Conservation (phyloP, 1,140 invertebrate genomes). For the Penaeus japonicus region DNA sequence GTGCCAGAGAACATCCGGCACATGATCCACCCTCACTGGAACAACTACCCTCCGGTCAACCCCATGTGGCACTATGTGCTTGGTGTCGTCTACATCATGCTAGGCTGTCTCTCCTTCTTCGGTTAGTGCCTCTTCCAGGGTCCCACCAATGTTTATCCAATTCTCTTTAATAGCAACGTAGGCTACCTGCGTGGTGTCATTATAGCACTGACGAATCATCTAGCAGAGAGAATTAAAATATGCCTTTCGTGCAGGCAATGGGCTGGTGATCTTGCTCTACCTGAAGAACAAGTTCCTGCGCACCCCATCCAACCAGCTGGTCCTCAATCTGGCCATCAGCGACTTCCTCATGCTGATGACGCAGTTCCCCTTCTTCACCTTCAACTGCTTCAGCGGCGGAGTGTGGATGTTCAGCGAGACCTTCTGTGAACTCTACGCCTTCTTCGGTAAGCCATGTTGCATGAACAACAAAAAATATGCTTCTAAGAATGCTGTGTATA, state of each 20-base stretch:
- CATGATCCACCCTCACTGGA: slow-evolving; percentile 61
- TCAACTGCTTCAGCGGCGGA: slow-evolving; percentile 73
- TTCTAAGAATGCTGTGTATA: too few relatives aligned
- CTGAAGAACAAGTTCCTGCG: slow-evolving; percentile 77
- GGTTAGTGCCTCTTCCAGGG: too few relatives aligned
- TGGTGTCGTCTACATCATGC: slow-evolving; percentile 64
- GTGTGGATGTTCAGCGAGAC: slow-evolving; percentile 69
- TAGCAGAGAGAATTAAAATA: too few relatives aligned
- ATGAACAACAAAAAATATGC: too few relatives aligned
- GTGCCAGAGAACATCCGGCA: slow-evolving; percentile 52
- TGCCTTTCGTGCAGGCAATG: slow-evolving; percentile 71
- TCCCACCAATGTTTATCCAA: too few relatives aligned
- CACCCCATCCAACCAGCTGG: slow-evolving; percentile 83
- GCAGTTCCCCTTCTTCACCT: slow-evolving; percentile 78
- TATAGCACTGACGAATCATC: too few relatives aligned
- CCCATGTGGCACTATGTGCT: slow-evolving; percentile 64
- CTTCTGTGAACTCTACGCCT: slow-evolving; percentile 81
- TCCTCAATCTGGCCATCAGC: slow-evolving; percentile 85
- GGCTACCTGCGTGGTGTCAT: too few relatives aligned
- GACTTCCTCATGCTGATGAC: slow-evolving; percentile 77
- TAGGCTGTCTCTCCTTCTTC: slow-evolving; percentile 37
- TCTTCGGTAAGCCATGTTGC: slow-evolving; percentile 63
- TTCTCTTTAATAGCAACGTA: too few relatives aligned
- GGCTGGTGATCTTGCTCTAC: slow-evolving; percentile 87
- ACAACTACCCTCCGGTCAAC: slow-evolving; percentile 61